These are phyloP conservation scores for Anolis apletophallus DNA, from an alignment of 2,797 vertebrate species.

Conservation along the genomic window DNA sequence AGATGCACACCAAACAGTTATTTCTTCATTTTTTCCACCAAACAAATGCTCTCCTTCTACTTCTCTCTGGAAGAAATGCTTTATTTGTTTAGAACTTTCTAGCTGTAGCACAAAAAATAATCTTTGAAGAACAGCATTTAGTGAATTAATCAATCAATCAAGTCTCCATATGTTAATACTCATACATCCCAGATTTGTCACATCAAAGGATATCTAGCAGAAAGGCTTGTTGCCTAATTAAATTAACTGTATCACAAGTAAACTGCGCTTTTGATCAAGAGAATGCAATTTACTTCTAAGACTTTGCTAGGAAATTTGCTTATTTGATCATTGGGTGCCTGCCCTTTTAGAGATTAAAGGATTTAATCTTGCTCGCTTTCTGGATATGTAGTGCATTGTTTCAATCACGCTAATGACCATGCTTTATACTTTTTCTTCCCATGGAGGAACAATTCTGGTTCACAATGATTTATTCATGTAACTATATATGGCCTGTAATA, in stretches of 20 bases:
- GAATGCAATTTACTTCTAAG: slow-evolving; percentile 58
- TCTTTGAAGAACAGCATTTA: slow-evolving; percentile 66
- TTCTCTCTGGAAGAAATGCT: not conserved
- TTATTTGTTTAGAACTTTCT: slow-evolving; percentile 38
- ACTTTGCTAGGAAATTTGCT: slow-evolving; percentile 53
- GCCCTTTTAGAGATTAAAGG: slow-evolving; percentile 65
- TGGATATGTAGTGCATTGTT: slow-evolving; percentile 58
- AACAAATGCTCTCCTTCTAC: slow-evolving; percentile 26
- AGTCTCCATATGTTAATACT: slow-evolving; percentile 66
- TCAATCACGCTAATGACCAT: slow-evolving; percentile 59
- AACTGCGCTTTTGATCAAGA: slow-evolving; percentile 70
- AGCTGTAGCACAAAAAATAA: slow-evolving; percentile 49
- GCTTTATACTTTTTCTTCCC: slow-evolving; percentile 29
- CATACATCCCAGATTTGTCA: slow-evolving; percentile 62
- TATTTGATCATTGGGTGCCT: slow-evolving; percentile 65
- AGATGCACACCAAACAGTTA: not conserved
- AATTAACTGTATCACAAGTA: slow-evolving; percentile 63
- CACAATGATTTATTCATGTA: slow-evolving; percentile 41
- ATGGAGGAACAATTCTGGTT: slow-evolving; percentile 29
- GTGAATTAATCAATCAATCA: slow-evolving; percentile 70
- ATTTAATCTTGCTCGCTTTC: slow-evolving; percentile 67
- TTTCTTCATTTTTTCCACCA: not conserved
- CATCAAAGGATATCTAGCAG: slow-evolving; percentile 64
- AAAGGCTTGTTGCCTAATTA: slow-evolving; percentile 57
- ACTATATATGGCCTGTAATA: slow-evolving; percentile 37